Conservation (phyloP, 2,113 vertebrate genomes). For the Lanius collurio region DNA sequence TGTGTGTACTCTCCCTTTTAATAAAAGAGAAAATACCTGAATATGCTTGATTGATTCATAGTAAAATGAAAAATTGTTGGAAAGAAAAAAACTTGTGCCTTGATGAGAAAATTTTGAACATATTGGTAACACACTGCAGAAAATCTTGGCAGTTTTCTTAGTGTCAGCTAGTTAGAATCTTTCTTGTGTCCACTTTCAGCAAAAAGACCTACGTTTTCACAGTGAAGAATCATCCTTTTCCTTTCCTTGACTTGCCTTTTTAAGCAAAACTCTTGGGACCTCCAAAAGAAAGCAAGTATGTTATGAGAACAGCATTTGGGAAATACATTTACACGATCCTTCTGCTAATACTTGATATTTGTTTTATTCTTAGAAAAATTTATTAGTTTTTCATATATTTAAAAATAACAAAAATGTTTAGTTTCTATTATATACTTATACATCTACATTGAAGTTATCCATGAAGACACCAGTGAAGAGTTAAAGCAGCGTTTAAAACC, state of each 20-base stretch:
- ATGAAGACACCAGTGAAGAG: neutral
- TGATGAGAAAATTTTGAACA: neutral
- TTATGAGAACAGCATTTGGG: neutral
- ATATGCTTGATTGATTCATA: neutral
- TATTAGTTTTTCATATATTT: neutral
- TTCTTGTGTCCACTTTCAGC: neutral
- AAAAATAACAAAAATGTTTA: neutral
- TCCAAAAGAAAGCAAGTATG: neutral
- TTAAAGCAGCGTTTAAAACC: neutral
- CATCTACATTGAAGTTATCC: neutral
- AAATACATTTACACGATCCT: neutral
- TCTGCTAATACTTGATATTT: neutral
- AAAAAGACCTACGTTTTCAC: neutral
- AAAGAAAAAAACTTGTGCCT: neutral
- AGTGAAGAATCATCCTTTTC: neutral
- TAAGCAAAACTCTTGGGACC: neutral
- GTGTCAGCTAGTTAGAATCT: neutral
- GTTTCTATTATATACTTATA: neutral
- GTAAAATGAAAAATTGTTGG: neutral
- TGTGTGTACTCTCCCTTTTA: neutral
- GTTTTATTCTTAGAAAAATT: neutral
- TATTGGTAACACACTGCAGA: neutral
- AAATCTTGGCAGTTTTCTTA: neutral
- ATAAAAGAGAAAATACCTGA: neutral
- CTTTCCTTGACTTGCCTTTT: neutral